These are phyloP conservation scores for Hydrolagus affinis DNA, from an alignment of 2,113 vertebrate species.

Conservation along the genomic window DNA sequence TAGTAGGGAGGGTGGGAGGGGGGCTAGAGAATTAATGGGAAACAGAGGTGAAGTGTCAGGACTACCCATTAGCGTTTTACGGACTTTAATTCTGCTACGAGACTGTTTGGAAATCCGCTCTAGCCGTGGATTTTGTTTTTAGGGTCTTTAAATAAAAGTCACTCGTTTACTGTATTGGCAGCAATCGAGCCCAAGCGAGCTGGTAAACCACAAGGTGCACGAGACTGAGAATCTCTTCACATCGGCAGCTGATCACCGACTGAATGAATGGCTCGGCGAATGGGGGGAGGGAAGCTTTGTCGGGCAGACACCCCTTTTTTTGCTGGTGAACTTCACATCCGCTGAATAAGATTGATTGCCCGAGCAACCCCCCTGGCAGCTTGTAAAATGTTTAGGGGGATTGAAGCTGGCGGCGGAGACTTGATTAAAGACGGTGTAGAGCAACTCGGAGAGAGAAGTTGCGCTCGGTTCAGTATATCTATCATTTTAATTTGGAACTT, in stretches of 20 bases:
- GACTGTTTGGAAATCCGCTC: no score
- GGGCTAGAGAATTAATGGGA: background rate
- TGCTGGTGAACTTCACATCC: slow-evolving; percentile 49
- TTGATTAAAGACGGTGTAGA: slow-evolving; percentile 45
- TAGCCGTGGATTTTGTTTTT: no score
- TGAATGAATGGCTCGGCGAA: slow-evolving; percentile 55
- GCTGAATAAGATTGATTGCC: slow-evolving; percentile 47
- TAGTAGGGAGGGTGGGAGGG: background rate
- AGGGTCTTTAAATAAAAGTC: no score
- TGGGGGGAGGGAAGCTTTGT: slow-evolving; percentile 56
- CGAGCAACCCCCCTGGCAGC: slow-evolving; percentile 45
- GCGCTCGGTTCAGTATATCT: slow-evolving; percentile 41
- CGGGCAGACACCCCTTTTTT: slow-evolving; percentile 53
- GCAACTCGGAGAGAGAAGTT: slow-evolving; percentile 47
- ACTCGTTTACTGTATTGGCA: no score
- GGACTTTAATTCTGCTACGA: no score
- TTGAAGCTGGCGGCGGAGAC: slow-evolving; percentile 44
- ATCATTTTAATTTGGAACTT: slow-evolving; percentile 49
- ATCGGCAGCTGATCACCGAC: slow-evolving; percentile 40
- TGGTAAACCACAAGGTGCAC: background rate
- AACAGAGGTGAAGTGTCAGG: background rate
- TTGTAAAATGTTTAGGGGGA: slow-evolving; percentile 50
- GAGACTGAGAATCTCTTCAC: slow-evolving; percentile 35
- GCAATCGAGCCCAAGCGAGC: background rate
- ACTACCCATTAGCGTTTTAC: no score